A percentile compares a stretch with the other conserved stretches of the same genome.
Evolutionary conservation across 2,888 invertebrate genomes (phyloP).

Genomic region (Apantesis nais): DNA sequence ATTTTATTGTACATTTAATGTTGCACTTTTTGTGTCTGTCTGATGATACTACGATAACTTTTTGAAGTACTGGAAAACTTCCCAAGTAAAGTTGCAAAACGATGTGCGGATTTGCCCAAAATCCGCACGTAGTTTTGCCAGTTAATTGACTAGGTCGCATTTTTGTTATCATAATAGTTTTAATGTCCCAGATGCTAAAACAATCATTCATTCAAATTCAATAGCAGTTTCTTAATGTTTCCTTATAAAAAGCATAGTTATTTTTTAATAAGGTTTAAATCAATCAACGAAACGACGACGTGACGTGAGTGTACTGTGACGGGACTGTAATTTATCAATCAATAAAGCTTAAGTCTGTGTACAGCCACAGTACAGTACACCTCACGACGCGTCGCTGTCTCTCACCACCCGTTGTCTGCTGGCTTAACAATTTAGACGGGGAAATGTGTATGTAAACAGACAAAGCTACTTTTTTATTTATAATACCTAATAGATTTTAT

Average conservation of each 20-base stretch:
- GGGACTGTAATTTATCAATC: neutral
- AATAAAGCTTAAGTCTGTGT: too few relatives aligned
- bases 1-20: neutral
- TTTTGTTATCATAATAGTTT: too few relatives aligned
- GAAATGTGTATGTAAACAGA: neutral
- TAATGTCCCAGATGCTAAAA: neutral
- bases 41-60: neutral
- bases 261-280: neutral
- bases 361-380: too few relatives aligned
- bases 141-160: too few relatives aligned
- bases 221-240: too few relatives aligned
- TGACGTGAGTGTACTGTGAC: neutral
- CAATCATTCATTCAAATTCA: too few relatives aligned
- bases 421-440: neutral
- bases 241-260: too few relatives aligned
- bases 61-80: neutral
- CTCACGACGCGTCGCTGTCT: neutral
- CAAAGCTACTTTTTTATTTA: too few relatives aligned
- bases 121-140: too few relatives aligned
- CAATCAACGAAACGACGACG: neutral
- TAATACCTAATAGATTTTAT: too few relatives aligned
- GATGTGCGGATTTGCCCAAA: neutral
- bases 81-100: neutral
- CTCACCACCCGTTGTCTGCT: neutral
- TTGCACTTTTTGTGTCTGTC: neutral